Evolutionary conservation across 2,888 invertebrate genomes (phyloP).

Genomic region (Aphelenchoides bicaudatus): DNA sequence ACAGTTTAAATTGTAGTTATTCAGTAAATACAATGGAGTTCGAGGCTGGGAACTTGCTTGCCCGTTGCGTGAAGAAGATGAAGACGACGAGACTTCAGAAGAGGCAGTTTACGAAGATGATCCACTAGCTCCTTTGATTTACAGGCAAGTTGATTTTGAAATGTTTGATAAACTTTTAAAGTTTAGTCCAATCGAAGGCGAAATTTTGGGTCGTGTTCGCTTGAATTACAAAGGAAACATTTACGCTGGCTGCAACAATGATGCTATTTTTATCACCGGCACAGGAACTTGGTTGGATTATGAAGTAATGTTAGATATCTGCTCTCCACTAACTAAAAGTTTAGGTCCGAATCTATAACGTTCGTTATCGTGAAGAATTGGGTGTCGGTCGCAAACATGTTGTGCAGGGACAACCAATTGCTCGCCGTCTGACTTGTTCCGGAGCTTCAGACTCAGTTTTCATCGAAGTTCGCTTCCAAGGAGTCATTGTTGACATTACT

Average conservation of each 20-base stretch:
- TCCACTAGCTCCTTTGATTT: slow-evolving; percentile 45
- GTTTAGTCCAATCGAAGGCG: slow-evolving; percentile 40
- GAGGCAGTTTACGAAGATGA: slow-evolving; percentile 24
- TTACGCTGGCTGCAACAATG: slow-evolving; percentile 58
- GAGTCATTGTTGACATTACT: slow-evolving; percentile 53
- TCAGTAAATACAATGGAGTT: slow-evolving; percentile 54
- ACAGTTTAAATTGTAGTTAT: neutral
- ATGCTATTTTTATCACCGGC: slow-evolving; percentile 58
- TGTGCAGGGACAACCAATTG: slow-evolving; percentile 41
- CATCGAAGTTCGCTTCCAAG: slow-evolving; percentile 56
- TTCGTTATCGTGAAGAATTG: slow-evolving; percentile 46
- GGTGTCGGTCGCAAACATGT: slow-evolving; percentile 50
- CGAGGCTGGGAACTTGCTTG: slow-evolving; percentile 58
- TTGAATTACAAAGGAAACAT: slow-evolving; percentile 39
- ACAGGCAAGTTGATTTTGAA: slow-evolving; percentile 22
- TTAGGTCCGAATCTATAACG: slow-evolving; percentile 57
- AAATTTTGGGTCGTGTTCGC: slow-evolving; percentile 46
- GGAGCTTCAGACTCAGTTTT: slow-evolving; percentile 52
- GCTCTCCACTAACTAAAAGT: slow-evolving; percentile 42
- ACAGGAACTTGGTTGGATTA: slow-evolving; percentile 53
- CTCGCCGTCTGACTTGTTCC: slow-evolving; percentile 38
- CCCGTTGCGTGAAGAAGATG: slow-evolving; percentile 44
- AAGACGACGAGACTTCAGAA: slow-evolving; percentile 38
- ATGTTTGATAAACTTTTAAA: neutral
- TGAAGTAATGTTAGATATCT: neutral